These are phyloP conservation scores for Therioaphis trifolii DNA, from an alignment of 2,888 invertebrate genomes.

Conservation along the genomic window DNA sequence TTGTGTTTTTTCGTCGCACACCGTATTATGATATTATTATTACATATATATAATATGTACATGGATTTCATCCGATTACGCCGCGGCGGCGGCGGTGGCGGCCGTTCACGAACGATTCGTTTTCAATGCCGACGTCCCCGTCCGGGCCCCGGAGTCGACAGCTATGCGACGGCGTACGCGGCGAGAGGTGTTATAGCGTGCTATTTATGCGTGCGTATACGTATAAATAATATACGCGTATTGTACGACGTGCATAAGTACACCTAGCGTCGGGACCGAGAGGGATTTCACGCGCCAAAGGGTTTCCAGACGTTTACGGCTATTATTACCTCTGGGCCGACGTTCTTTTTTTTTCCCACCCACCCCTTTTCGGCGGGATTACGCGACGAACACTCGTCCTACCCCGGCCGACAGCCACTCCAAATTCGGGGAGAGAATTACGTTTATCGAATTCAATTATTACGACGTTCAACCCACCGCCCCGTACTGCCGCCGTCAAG, in stretches of 20 bases:
- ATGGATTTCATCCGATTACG: slow-evolving; percentile 45
- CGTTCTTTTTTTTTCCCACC: not conserved
- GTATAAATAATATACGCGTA: too few species aligned
- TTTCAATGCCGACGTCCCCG: slow-evolving; percentile 1
- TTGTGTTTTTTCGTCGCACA: not conserved
- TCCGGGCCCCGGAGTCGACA: not conserved
- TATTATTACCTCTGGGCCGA: not conserved
- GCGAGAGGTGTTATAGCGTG: slow-evolving; percentile 16
- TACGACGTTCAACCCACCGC: not conserved
- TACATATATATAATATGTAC: too few species aligned
- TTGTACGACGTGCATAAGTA: too few species aligned
- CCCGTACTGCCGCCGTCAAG: too few species aligned
- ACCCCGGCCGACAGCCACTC: too few species aligned
- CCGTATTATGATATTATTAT: too few species aligned
- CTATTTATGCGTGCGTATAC: not conserved
- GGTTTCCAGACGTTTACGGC: too few species aligned
- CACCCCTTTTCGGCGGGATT: not conserved
- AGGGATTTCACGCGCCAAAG: not conserved
- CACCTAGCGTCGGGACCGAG: too few species aligned
- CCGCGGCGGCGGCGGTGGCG: too few species aligned
- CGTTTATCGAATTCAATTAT: too few species aligned
- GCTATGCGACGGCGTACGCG: not conserved
- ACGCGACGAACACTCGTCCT: too few species aligned
- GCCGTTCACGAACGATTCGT: slow-evolving; percentile 35
- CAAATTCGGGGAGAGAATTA: too few species aligned